Evolutionary conservation across 1,140 invertebrate species (phyloP).

Genomic region (Lordiphosa clarofinis): DNA sequence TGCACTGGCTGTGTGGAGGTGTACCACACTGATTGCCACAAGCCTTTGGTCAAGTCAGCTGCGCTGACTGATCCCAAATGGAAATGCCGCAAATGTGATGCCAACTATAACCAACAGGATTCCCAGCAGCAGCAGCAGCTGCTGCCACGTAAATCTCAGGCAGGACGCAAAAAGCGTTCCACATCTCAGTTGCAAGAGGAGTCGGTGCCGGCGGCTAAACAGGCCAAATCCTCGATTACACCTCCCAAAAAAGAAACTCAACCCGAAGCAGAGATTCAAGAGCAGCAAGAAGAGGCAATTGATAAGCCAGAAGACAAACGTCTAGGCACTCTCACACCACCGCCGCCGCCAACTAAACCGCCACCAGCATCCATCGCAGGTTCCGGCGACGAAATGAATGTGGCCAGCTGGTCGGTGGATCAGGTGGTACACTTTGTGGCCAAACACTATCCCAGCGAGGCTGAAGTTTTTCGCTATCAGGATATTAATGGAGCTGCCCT

Average conservation of each 20-base stretch:
- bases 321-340: not conserved
- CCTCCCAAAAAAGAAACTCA: not conserved
- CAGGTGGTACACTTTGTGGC: slow-evolving; percentile 52
- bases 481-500: slow-evolving; percentile 72
- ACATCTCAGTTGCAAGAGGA: slow-evolving; percentile 7
- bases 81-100: slow-evolving; percentile 54
- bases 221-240: not conserved
- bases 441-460: slow-evolving; percentile 59
- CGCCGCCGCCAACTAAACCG: not conserved
- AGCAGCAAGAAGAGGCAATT: not conserved
- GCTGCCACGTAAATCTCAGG: slow-evolving; percentile 27
- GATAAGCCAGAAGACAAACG: not conserved
- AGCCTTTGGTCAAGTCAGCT: slow-evolving; percentile 26
- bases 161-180: slow-evolving; percentile 50
- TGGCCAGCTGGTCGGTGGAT: slow-evolving; percentile 58
- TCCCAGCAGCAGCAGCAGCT: not conserved
- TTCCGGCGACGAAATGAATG: not conserved
- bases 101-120: slow-evolving; percentile 2
- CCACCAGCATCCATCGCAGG: too few relatives aligned
- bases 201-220: not conserved
- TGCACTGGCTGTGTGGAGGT: slow-evolving; percentile 42
- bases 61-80: slow-evolving; percentile 36
- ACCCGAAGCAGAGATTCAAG: not conserved
- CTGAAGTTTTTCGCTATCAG: slow-evolving; percentile 51
- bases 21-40: slow-evolving; percentile 58